Evolutionary conservation across 2,797 vertebrate genomes (phyloP), one percentile per base, ranked within the genome.

Genomic region (Sphenopsis melanotis): DNA sequence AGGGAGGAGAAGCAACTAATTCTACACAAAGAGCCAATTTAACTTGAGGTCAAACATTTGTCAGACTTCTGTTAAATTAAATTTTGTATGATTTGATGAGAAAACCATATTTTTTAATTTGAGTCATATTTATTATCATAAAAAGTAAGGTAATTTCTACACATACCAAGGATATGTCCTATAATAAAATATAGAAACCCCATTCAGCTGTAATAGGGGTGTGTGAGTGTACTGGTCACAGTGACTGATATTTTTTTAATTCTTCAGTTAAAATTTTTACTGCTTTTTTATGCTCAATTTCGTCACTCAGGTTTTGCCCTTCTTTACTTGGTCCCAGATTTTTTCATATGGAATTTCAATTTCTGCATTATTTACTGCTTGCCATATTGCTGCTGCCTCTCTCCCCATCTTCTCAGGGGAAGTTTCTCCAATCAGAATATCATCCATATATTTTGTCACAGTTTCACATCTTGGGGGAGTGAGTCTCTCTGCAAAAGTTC

Each of bases 231-330:
- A 34, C 15, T 46, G 30, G 4, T 32, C 30, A 10, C 21, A 39
- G 21, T 52, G 50, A 57, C 9, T 39, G 9, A 30, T 34, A 29
- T 39, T n/a, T 57, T 75, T 37, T 64, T 5, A 70, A 52, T 36
- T 77, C 18, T 71, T 77, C 32, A 36, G 9, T n/a, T 47, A 36
- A 47, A 42, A 42, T 24, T 68, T 41, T 60, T 75, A 13, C 22
- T 61, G 6, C 5, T 5, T 75, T 6, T 47, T 75, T 47, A n/a
- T 36, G 11, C 15, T 59, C 9, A 23, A 23, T 34, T 64, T 46
- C 12, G 0, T 1, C 12, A 19, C 12, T 71, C 44, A 39, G 18
- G 1, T 9, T 83, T 71, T 65, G 4, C 3, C 18, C 19, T n/a
- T 64, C 13, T 70, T 80, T 63, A 46, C 18, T 24, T n/a, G 14